These are phyloP conservation scores for Oophaga sylvatica DNA, from an alignment of 2,797 vertebrate species.

Conservation along the genomic window DNA sequence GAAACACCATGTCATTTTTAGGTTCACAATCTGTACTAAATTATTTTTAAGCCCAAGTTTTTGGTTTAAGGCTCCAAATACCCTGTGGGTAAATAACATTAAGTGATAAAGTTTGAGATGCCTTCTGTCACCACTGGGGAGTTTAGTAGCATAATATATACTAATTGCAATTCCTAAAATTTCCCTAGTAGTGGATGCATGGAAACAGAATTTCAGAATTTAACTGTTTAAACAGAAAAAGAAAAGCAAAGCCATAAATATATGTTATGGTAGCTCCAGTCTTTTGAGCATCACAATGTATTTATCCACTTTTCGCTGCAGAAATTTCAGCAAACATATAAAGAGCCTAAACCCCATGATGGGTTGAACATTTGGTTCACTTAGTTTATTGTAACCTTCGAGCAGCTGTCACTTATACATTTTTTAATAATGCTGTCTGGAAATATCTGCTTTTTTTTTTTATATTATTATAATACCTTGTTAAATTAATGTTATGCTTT, in stretches of 20 bases:
- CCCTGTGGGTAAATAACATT: too few relatives aligned
- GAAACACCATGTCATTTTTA: neutral
- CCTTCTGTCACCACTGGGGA: too few relatives aligned
- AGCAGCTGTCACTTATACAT: neutral
- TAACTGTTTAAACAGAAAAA: too few relatives aligned
- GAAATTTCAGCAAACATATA: neutral
- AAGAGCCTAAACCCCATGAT: neutral
- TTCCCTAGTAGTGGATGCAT: too few relatives aligned
- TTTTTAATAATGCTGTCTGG: neutral
- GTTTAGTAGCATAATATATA: too few relatives aligned
- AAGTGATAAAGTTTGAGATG: too few relatives aligned
- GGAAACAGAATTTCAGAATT: too few relatives aligned
- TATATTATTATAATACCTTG: neutral
- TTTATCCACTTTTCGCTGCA: neutral
- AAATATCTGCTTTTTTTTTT: neutral
- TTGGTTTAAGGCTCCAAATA: too few relatives aligned
- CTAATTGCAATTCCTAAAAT: too few relatives aligned
- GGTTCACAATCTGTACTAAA: neutral
- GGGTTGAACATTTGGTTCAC: neutral
- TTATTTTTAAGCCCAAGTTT: neutral
- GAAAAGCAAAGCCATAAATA: too few relatives aligned
- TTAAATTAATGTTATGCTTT: conserved; percentile 7
- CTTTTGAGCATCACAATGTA: neutral
- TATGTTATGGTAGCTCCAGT: too few relatives aligned
- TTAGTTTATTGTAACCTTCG: neutral